Conservation (phyloP, 2,797 vertebrate species). For the Chaenodraco wilsoni region DNA sequence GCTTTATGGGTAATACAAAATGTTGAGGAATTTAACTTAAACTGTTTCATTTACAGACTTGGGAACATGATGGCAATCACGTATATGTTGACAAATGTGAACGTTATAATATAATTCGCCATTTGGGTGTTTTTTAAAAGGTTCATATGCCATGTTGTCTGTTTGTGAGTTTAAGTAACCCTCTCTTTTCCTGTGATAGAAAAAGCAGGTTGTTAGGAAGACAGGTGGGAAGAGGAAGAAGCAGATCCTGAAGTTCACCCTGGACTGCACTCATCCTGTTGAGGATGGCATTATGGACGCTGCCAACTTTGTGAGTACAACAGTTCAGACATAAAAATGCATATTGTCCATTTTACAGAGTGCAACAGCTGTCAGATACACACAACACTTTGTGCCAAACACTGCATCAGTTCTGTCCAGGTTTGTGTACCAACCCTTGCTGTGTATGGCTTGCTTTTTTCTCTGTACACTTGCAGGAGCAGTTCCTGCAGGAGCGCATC, state of each 20-base stretch:
- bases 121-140: background rate
- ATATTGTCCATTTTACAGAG: background rate
- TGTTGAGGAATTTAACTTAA: too few species aligned
- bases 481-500: conserved; percentile 97
- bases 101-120: rapidly evolving
- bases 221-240: conserved; percentile 97
- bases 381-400: too few species aligned
- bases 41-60: rapidly evolving
- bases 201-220: conserved; percentile 84
- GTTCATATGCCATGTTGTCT: rapidly evolving
- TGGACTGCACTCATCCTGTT: conserved; percentile 98
- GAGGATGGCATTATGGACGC: conserved; percentile 99
- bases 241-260: conserved; percentile 94
- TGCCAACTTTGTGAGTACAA: conserved; percentile 93
- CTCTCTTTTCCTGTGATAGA: conserved; percentile 76
- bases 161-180: background rate
- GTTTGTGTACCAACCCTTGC: background rate
- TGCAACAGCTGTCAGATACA: background rate
- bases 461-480: conserved; percentile 83
- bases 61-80: rapidly evolving
- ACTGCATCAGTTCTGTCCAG: background rate
- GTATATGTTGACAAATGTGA: rapidly evolving
- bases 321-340: background rate
- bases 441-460: conserved; percentile 6
- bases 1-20: rapidly evolving